Evolutionary conservation across 2,797 vertebrate genomes (phyloP), one percentile per base, ranked within the genome.

Genomic region (Otolemur crassicaudatus): DNA sequence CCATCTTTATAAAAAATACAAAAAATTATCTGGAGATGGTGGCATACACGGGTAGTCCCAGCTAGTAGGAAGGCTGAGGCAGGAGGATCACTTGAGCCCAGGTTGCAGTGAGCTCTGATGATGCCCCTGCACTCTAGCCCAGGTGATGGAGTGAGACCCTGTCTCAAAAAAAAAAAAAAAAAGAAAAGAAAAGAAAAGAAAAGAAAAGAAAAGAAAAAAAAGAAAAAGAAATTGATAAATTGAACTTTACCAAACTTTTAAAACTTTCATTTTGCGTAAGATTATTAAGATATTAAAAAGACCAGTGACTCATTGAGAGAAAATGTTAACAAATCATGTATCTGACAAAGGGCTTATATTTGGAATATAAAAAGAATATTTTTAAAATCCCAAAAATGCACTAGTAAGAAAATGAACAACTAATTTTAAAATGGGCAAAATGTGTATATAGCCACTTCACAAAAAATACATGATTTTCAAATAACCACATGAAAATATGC

Each of bases 271-370:
- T 80, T 65, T 94, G 29, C 85, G 58, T 94, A 80, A 82, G 2
- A 67, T 3, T n/a, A 20, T 60, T 34, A 34, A 90, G n/a, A 95
- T 5, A 89, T 65, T 86, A 16, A 86, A 87, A 94, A 89, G 20
- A 72, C 14, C 14, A 63, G 16, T 7, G 34, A 79, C 22, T 69
- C 61, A 58, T 20, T 79, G 7, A 16, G 14, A 87, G 63, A 31
- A 96, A 93, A 94, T 75, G 83, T 56, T 83, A 86, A 13, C 43
- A 93, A 79, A 40, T 94, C 46, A 70, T 7, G 22, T 80, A 61
- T 67, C 37, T 72, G 49, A 72, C 20, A 53, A 79, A 91, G 10
- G 20, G 73, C 22, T 61, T 86, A 8, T 49, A 82, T 73, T 17
- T 31, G 76, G 43, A 87, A 70, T 43, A 83, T 14, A 80, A 20